Base-by-base conservation (phyloP, 2,888 invertebrate genomes). In the Ennomos erosarius region DNA sequence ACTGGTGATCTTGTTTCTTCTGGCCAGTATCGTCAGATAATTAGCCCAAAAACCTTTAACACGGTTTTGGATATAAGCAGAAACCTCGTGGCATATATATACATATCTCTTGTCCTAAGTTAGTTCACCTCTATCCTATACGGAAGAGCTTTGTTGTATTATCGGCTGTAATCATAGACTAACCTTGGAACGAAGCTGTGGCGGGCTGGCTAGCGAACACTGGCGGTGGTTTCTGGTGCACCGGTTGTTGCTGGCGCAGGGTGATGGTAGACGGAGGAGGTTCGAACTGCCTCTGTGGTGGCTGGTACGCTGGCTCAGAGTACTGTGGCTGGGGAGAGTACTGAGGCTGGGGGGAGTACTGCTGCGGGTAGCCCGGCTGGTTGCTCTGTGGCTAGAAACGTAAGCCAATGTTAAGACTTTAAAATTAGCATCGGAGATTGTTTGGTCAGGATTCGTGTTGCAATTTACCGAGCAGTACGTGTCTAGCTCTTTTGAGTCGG, bases 161-260 rank as follows among this genome's bases (percentile, higher is more conserved):
- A 26, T 4, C 26, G 26, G 10, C 2, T 16, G 3, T 43, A 4
- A 26, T 8, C 13, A 13, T 16, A 34, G 16, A 35, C 9, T 12
- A 70, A 95, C 96, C 95, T 93, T 93, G 90, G 83, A 93, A 94
- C 73, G 94, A 94, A 79, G 95, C 94, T 86, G 96, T 94, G 79
- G 96, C 97, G 75, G 97, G 97, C 91, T 97, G 97, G 73, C 96
- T 96, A 71, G 94, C 86, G 78, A 95, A 95, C 68, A 97, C 95
- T 65, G 96, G 96, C 58, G 95, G 93, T 65, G 96, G 95, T 81
- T 90, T 90, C 93, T 97, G 97, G 75, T 95, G 95, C 57, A 97
- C 93, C 33, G 97, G 97, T 66, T 94, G 94, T 79, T 95, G 94
- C 67, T 94, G 94, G 71, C 96, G 94, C 64, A 97, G 93, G 71